Evolutionary conservation across 1,140 invertebrate genomes (phyloP).

Genomic region (Parapsyche elsis): DNA sequence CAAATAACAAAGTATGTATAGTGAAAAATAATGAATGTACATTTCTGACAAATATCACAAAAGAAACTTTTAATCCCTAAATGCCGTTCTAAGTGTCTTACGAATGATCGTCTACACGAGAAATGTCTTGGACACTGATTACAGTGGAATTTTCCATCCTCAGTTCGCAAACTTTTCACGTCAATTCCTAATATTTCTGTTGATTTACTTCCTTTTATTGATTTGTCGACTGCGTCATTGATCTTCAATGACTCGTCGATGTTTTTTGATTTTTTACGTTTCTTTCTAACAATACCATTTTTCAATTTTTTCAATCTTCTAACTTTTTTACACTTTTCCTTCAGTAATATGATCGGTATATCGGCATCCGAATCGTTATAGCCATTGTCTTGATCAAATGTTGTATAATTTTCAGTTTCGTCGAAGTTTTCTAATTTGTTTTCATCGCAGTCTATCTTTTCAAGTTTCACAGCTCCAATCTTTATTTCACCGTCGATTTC

Average conservation of each 20-base stretch:
- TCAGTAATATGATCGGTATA: not conserved
- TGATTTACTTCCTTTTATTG: no score
- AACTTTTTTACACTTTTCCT: slow-evolving; percentile 13
- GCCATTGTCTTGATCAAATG: not conserved
- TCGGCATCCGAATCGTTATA: not conserved
- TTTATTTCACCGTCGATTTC: not conserved
- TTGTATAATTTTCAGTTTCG: not conserved
- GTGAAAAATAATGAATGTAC: no score
- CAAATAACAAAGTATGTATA: not conserved
- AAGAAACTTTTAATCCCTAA: slow-evolving; percentile 52
- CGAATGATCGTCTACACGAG: slow-evolving; percentile 32
- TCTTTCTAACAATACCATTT: not conserved
- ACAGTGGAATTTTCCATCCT: slow-evolving; percentile 42
- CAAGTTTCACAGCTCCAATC: slow-evolving; percentile 2
- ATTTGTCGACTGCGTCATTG: slow-evolving; percentile 22
- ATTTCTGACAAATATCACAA: slow-evolving; percentile 53
- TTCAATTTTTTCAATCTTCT: slow-evolving; percentile 37
- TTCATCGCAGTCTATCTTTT: not conserved
- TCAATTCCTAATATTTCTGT: slow-evolving; percentile 48
- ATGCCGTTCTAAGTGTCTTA: slow-evolving; percentile 50
- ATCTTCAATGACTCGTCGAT: not conserved
- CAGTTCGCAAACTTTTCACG: slow-evolving; percentile 39
- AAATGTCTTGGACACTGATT: slow-evolving; percentile 46
- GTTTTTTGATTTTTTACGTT: slow-evolving; percentile 15
- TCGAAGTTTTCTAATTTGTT: slow-evolving; percentile 15